Evolutionary conservation across 2,113 vertebrate genomes (phyloP), one percentile per base, ranked within the genome.

Genomic region (Shinisaurus crocodilurus): DNA sequence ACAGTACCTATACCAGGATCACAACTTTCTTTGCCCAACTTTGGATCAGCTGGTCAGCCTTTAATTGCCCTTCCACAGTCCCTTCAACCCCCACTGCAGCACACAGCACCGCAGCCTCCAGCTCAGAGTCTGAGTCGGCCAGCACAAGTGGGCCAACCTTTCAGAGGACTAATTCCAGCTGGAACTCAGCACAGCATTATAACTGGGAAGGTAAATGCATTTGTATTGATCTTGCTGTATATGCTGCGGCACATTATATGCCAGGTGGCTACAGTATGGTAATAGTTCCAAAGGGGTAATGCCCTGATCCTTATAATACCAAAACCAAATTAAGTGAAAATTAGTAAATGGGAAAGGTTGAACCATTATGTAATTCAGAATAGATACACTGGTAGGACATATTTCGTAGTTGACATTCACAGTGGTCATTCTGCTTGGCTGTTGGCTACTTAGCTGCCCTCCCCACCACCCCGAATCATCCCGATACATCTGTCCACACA

Each of bases 41-140:
- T 98, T 87, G 99, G 99, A 81, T 99, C 99, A 0, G 98, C 98
- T 20, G 98, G 98, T 13, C 99, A 99, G 94, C 98, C 99, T 12
- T 97, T 99, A 65, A 97, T 99, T 94, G 98, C 99, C 32, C 95
- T 99, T 89, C 98, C 98, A 86, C 98, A 98, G 65, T 98, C 98
- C 27, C 91, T 98, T n/a, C 98, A 98, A 25, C 97, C 97, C 48
- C 96, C 97, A 1, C 92, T 98, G 45, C 97, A 97, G 94, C 99
- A 99, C 13, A 98, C 98, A 0, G 97, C 98, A 5, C 98, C 98
- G 0, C 99, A 99, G 79, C 97, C 97, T 0, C 99, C 98, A 94
- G 98, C 98, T 63, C 98, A 98, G 34, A 98, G 97, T 94, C 96
- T 99, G 65, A 98, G 96, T 95, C 97, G 99, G 16, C 98, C 98